Evolutionary conservation across 2,113 vertebrate species (phyloP).

Genomic region (Alligator mississippiensis): DNA sequence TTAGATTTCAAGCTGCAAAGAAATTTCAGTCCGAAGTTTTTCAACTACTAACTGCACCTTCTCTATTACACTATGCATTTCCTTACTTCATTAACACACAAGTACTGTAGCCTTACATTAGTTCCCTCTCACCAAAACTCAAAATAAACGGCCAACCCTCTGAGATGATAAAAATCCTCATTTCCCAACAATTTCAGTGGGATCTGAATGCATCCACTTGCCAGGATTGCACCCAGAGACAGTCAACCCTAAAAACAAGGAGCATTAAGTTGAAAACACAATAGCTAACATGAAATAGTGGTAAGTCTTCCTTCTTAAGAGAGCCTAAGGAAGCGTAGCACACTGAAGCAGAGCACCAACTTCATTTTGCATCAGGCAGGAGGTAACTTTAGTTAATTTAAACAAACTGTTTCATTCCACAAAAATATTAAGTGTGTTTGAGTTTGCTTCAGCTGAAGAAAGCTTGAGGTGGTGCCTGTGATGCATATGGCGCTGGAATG

Average conservation of each 20-base stretch:
- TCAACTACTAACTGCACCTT: neutral
- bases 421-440: neutral
- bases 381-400: neutral
- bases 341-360: neutral
- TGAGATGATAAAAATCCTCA: neutral
- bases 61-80: neutral
- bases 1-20: neutral
- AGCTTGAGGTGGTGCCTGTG: neutral
- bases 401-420: neutral
- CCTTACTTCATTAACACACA: neutral
- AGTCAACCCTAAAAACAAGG: neutral
- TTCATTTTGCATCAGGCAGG: neutral
- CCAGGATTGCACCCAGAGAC: neutral
- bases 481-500: neutral
- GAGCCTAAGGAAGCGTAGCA: neutral
- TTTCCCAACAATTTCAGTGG: neutral
- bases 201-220: neutral
- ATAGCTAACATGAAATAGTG: neutral
- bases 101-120: neutral
- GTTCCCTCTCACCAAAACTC: neutral
- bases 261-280: neutral
- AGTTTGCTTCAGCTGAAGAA: neutral
- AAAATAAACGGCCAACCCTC: neutral
- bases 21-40: neutral
- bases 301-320: neutral